These are phyloP conservation scores for Cacatua alba DNA, from an alignment of 2,113 vertebrate genomes.

Conservation along the genomic window DNA sequence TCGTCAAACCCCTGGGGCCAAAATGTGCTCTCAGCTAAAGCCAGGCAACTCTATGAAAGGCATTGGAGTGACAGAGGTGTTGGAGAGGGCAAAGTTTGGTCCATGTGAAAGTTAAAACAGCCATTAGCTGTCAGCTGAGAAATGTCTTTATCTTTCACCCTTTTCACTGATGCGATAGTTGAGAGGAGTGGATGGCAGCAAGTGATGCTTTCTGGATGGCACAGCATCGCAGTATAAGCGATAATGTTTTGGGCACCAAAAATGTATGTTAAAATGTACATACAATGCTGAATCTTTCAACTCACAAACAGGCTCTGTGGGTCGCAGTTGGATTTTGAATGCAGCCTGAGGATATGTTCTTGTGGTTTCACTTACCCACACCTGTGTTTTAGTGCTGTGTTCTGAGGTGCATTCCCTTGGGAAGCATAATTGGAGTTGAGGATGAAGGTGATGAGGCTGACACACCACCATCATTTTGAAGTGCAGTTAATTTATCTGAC, in stretches of 20 bases:
- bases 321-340: not conserved
- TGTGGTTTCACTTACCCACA: not conserved
- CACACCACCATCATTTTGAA: not conserved
- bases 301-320: not conserved
- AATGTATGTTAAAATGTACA: fast-evolving
- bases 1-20: not conserved
- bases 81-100: not conserved
- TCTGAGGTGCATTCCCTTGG: not conserved
- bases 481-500: slow-evolving; percentile 21
- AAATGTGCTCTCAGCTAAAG: not conserved
- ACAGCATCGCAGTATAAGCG: not conserved
- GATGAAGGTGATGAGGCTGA: slow-evolving; percentile 11
- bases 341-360: not conserved
- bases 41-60: not conserved
- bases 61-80: not conserved
- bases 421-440: not conserved
- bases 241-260: not conserved
- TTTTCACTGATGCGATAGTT: not conserved
- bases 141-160: not conserved
- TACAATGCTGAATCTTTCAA: not conserved
- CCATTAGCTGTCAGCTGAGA: not conserved
- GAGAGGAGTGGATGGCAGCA: not conserved
- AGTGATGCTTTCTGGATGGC: not conserved
- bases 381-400: not conserved
- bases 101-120: not conserved